These are phyloP conservation scores for Sturnira hondurensis DNA, from an alignment of 2,113 vertebrate species.

Conservation along the genomic window DNA sequence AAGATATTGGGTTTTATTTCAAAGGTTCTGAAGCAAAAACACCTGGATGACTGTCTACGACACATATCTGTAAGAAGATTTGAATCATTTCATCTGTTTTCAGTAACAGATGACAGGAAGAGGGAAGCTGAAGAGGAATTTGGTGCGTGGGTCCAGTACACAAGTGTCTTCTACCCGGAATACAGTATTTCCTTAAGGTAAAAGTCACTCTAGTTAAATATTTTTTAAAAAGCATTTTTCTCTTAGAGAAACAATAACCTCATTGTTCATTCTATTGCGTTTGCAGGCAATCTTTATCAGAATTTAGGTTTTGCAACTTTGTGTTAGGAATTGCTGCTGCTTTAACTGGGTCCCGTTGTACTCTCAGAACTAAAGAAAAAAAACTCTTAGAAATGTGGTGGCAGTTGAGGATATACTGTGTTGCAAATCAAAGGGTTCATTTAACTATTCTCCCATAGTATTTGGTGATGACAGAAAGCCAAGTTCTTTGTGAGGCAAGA, in stretches of 20 bases:
- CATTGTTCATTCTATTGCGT: conserved; percentile 30
- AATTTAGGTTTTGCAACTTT: conserved; percentile 58
- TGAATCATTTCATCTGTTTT: conserved; percentile 92
- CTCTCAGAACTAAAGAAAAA: conserved; percentile 16
- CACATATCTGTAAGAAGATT: conserved; percentile 93
- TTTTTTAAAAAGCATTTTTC: conserved; percentile 45
- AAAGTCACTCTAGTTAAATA: conserved; percentile 53
- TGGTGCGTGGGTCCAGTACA: conserved; percentile 90
- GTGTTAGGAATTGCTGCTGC: conserved; percentile 40
- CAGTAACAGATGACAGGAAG: conserved; percentile 76
- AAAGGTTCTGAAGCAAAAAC: conserved; percentile 92
- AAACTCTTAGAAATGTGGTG: conserved; percentile 28
- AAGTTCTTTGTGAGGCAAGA: conserved; percentile 32
- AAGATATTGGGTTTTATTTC: conserved; percentile 61
- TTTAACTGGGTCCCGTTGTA: conserved; percentile 26
- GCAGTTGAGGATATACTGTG: conserved; percentile 47
- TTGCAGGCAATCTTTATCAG: conserved; percentile 41
- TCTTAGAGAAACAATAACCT: conserved; percentile 11
- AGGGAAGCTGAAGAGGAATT: conserved; percentile 79
- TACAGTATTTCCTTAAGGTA: conserved; percentile 92
- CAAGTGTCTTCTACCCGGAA: conserved; percentile 89
- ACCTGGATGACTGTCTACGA: conserved; percentile 86
- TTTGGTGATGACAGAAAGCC: conserved; percentile 57
- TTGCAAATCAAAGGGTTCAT: conserved; percentile 46
- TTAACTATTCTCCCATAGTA: conserved; percentile 49